Percentiles rank a stretch among this genome's conserved stretches.
Conservation (phyloP, 2,113 vertebrate genomes). For the Struthio camelus region DNA sequence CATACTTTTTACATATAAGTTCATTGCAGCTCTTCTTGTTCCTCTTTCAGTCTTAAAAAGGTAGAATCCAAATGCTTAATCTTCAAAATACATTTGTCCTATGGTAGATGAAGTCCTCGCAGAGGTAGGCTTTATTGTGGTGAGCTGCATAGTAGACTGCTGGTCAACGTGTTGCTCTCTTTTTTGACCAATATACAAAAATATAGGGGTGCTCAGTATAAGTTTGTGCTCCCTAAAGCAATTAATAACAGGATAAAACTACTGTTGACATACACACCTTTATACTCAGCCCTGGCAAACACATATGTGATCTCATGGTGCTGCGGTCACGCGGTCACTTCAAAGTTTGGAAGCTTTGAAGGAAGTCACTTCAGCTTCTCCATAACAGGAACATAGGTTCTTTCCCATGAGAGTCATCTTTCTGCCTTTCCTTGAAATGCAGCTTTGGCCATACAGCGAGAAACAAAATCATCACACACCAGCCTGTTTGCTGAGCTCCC, state of each 20-base stretch:
- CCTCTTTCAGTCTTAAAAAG: not conserved
- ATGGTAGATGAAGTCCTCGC: too few relatives aligned
- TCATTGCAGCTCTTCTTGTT: not conserved
- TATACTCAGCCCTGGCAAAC: not conserved
- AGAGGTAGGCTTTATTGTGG: too few relatives aligned
- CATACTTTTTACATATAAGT: not conserved
- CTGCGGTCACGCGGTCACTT: not conserved
- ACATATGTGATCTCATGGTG: not conserved
- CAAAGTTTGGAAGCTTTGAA: slow-evolving; percentile 15
- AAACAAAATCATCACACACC: not conserved
- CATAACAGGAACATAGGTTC: not conserved
- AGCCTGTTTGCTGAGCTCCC: not conserved
- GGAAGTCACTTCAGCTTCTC: not conserved
- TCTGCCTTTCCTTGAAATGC: not conserved
- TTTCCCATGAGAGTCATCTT: slow-evolving; percentile 1
- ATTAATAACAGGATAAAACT: not conserved
- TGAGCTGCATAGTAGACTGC: too few relatives aligned
- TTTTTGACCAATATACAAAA: too few relatives aligned
- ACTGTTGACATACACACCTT: not conserved
- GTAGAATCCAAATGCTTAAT: not conserved
- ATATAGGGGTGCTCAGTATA: too few relatives aligned
- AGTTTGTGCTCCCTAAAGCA: not conserved
- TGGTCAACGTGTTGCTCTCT: too few relatives aligned
- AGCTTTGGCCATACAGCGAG: not conserved
- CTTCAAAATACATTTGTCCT: not conserved